phyloP scores from a whole-genome alignment of 2,888 invertebrate species.

The Carabus problematicus region DNA sequence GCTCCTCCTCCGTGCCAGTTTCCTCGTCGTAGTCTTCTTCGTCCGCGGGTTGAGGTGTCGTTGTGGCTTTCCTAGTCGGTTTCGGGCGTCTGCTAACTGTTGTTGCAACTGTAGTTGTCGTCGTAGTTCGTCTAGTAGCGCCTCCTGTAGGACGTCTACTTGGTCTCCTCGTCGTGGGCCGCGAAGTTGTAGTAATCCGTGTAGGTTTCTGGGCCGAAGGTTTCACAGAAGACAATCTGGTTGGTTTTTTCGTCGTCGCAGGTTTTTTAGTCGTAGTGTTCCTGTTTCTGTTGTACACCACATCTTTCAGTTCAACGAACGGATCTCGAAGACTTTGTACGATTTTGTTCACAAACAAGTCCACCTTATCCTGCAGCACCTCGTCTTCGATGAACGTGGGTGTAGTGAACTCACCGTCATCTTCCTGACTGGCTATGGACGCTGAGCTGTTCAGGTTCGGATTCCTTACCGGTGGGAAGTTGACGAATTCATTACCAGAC shows the following conservation, averaged over 20 bases:
- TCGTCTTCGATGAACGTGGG: conserved; percentile 80
- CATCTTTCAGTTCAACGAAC: conserved; percentile 80
- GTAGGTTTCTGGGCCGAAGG: conserved; percentile 44
- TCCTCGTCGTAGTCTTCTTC: conserved; percentile 50
- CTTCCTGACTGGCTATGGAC: conserved; percentile 62
- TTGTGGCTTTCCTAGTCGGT: conserved; percentile 59
- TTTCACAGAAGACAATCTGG: conserved; percentile 46
- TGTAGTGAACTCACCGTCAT: conserved; percentile 70
- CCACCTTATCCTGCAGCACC: conserved; percentile 79
- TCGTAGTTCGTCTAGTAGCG: conserved; percentile 56
- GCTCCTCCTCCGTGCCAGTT: conserved; percentile 45
- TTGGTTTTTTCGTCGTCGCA: conserved; percentile 54
- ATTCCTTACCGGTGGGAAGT: conserved; percentile 86
- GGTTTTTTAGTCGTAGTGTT: conserved; percentile 55
- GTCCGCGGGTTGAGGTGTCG: conserved; percentile 47
- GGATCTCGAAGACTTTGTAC: conserved; percentile 84
- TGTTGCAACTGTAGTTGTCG: conserved; percentile 52
- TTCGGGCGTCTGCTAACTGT: conserved; percentile 54
- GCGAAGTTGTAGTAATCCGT: conserved; percentile 46
- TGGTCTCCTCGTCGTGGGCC: conserved; percentile 51
- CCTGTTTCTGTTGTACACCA: conserved; percentile 67
- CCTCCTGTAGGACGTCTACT: conserved; percentile 52
- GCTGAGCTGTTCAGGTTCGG: conserved; percentile 79
- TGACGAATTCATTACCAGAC: conserved; percentile 69
- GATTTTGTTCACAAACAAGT: conserved; percentile 82